Percentiles rank a stretch among this genome's conserved stretches.
phyloP scores from a whole-genome alignment of 2,888 invertebrate species.

The Pilophorus perplexus region DNA sequence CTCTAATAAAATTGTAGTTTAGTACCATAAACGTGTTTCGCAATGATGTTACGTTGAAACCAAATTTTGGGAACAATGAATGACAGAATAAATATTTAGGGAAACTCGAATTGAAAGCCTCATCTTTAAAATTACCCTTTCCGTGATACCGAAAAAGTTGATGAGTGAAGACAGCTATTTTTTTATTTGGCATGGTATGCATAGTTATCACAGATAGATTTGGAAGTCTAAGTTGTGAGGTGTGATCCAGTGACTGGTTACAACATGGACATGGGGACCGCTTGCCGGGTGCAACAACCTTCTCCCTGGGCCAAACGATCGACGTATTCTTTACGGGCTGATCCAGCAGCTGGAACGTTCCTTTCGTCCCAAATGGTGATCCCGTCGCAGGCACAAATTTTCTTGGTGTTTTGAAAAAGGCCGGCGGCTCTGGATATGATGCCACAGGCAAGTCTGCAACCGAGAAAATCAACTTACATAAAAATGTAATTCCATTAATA shows the following conservation, averaged over 20 bases:
- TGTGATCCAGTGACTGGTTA: no score
- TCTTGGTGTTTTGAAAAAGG: constrained; percentile 79
- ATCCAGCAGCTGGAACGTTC: constrained; percentile 51
- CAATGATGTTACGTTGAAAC: constrained; percentile 23
- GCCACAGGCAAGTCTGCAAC: constrained; percentile 73
- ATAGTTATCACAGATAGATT: no score
- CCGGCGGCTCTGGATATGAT: constrained; percentile 87
- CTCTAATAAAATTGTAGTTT: constrained; percentile 21
- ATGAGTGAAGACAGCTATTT: no score
- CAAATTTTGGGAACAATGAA: constrained; percentile 38
- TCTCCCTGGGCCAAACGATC: constrained; percentile 6
- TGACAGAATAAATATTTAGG: constrained; percentile 38
- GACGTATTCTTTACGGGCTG: constrained; percentile 29
- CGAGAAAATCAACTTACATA: neutral
- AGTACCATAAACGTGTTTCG: constrained; percentile 19
- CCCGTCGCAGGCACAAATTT: constrained; percentile 87
- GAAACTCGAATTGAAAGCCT: no score
- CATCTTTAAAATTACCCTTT: no score
- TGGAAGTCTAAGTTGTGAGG: no score
- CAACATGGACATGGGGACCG: no score
- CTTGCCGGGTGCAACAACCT: constrained; percentile 19
- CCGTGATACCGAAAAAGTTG: no score
- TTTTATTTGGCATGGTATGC: no score
- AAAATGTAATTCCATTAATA: neutral
- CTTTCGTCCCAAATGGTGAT: constrained; percentile 85